Evolutionary conservation across 2,888 invertebrate genomes (phyloP).

Genomic region (Nineta flava): DNA sequence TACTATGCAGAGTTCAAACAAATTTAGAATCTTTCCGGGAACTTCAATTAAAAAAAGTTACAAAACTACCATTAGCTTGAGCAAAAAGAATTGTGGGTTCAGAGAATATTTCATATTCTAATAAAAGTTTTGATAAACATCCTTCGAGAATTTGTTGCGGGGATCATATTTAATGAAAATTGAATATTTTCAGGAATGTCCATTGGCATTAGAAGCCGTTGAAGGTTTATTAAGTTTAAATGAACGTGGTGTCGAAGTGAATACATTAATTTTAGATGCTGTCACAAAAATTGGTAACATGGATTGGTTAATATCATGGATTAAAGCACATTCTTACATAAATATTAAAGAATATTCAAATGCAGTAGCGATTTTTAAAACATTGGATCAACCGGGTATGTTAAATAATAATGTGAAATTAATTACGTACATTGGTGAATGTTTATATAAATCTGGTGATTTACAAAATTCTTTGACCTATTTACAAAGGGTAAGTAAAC

Average conservation of each 20-base stretch:
- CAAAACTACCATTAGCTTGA: no score
- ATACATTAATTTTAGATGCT: conserved; percentile 48
- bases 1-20: no score
- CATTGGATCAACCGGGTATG: conserved; percentile 45
- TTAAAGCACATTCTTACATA: conserved; percentile 46
- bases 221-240: conserved; percentile 55
- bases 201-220: conserved; percentile 59
- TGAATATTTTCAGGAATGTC: conserved; percentile 36
- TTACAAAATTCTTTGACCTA: conserved; percentile 42
- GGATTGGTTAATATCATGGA: conserved; percentile 44
- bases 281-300: conserved; percentile 15
- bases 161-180: no score
- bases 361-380: conserved; percentile 48
- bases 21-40: no score
- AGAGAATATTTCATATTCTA: no score
- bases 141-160: no score
- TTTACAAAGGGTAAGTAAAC: conserved; percentile 28
- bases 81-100: no score
- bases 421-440: conserved; percentile 52
- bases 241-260: conserved; percentile 56
- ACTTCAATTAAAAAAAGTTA: no score
- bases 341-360: conserved; percentile 48
- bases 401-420: conserved; percentile 51
- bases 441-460: conserved; percentile 56
- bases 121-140: no score